Base-by-base conservation (phyloP, 2,888 invertebrate genomes). In the Neria commutata region DNA sequence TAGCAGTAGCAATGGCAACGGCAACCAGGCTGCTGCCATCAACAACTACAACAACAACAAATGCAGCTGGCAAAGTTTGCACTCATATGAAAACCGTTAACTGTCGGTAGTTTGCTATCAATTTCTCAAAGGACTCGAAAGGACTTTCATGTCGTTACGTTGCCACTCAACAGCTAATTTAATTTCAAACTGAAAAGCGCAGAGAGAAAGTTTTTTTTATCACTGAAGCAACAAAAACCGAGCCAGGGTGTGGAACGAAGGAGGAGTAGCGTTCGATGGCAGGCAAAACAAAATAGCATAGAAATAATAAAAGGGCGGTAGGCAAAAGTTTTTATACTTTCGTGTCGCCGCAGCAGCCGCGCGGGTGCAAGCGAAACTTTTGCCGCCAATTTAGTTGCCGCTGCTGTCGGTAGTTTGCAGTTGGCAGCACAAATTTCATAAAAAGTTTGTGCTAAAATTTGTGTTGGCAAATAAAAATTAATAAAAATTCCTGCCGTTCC, bases 101-200 rank as follows among this genome's bases (percentile, higher is more conserved):
- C 49, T 49, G 29, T 49, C 29, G 29, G 29, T 49, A 29, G 24
- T 25, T 49, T 29, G 49, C 29, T 49, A 49, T 49, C 49, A 49
- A 49, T 49, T 49, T 49, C 49, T 49, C 49, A 49, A 29, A 49
- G 49, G 49, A 49, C 29, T 29, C 29, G 14, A n/a, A 49, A 26
- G 16, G 16, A 48, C 24, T 49, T 49, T 49, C 29, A 49, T 49
- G 49, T 29, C 29, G 29, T 37, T 21, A 51, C 34, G 50, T 51
- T 51, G 50, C 34, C 50, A 51, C 50, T 51, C 50, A 21, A 23
- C 21, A 51, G 50, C 50, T 51, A 51, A 51, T 51, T 51, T 51
- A 34, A 37, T 51, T 51, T 23, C 50, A 51, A 51, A 37, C 50
- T 11, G n/a, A 14, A 37, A 37, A 37, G 6, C 6, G 11, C 6